Base-by-base conservation (phyloP, 2,113 vertebrate species). In the Lepisosteus oculatus region DNA sequence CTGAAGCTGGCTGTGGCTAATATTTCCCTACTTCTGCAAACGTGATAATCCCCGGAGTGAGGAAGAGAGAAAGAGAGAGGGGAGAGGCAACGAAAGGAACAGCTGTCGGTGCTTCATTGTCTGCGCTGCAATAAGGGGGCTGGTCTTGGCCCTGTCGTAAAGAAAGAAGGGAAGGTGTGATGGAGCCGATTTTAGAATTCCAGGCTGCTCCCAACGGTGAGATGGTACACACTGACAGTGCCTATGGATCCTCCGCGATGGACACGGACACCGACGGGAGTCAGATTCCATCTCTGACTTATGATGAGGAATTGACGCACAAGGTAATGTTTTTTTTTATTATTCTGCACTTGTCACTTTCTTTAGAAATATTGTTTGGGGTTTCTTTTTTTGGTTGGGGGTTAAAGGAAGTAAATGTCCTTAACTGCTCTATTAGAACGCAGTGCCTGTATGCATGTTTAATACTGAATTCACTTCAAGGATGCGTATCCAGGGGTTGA, bases 241-340 rank as follows among this genome's bases (percentile, higher is more conserved):
- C 78, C 12, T 84, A 78, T 73, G 80, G 80, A 5, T 87, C 83
- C 76, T 69, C 72, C 29, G 80, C 54, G 13, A 77, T 80, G 81
- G 80, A 69, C 45, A 45, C 72, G 44, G 77, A 77, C 65, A 65
- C 74, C 41, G 78, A 85, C 70, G 83, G 86, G 29, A 54, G 43
- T 57, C 81, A 79, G 76, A 74, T 64, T 7, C 79, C 45, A 71
- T 76, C 80, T 1, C 54, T 67, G 0, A 71, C 75, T 3, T 94
- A 93, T 70, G 81, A 93, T 47, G 90, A 93, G 72, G 84, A 92
- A 0, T 74, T 92, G 54, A 81, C 91, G 69, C 92, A 94, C 77
- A 94, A 93, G 93, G 93, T 92, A 85, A 66, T 14, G 54, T 29
- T 45, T 8, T 47, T 8, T 43, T 3, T 4, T 47, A 43, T 17